A percentile compares a stretch with the other conserved stretches of the same genome.
Evolutionary conservation across 2,113 vertebrate genomes (phyloP).

Genomic region (Eretmochelys imbricata): DNA sequence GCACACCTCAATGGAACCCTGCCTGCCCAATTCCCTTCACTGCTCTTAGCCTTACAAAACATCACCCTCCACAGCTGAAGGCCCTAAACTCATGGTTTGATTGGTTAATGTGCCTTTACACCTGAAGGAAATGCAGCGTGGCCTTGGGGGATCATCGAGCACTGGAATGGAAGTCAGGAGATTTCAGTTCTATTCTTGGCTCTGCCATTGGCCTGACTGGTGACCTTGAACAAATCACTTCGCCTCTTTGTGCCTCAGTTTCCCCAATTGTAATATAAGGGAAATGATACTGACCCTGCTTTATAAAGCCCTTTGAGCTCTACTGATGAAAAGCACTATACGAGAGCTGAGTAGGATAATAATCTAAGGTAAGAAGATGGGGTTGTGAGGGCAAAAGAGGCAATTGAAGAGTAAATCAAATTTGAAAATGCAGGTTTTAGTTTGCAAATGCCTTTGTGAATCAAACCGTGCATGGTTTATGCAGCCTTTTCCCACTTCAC

Average conservation of each 20-base stretch:
- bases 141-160: neutral
- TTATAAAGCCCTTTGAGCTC: neutral
- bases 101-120: neutral
- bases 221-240: accelerated
- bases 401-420: neutral
- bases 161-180: neutral
- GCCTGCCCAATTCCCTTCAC: neutral
- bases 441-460: neutral
- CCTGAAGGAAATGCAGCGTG: neutral
- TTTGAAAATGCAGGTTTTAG: accelerated
- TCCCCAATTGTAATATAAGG: neutral
- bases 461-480: neutral
- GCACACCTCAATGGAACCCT: neutral
- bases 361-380: neutral
- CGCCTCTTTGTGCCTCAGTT: neutral
- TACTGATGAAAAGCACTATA: neutral
- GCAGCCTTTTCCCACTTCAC: neutral
- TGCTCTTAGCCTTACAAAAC: neutral
- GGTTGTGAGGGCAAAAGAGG: neutral
- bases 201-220: neutral
- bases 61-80: neutral
- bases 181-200: accelerated
- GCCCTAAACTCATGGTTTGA: neutral
- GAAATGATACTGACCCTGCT: neutral
- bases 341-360: neutral